Evolutionary conservation across 2,113 vertebrate species (phyloP).

Genomic region (Thalassoma bifasciatum): DNA sequence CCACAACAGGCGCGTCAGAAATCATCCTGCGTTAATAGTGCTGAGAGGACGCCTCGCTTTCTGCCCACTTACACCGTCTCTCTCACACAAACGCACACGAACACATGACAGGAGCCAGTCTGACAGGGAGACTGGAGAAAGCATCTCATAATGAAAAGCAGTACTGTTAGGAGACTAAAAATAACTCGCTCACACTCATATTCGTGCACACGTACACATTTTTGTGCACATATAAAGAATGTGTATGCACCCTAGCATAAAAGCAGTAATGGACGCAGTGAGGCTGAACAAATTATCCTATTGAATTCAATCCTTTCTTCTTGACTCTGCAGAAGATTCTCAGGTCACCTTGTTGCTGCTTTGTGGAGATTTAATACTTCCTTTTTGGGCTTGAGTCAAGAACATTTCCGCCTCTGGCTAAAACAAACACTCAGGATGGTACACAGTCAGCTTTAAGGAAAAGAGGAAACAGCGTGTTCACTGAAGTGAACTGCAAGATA

Average conservation of each 20-base stretch:
- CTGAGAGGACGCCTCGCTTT: conserved; percentile 17
- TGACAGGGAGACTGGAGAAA: conserved; percentile 22
- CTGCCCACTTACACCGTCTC: conserved; percentile 5
- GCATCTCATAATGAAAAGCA: conserved; percentile 39
- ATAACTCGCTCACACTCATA: conserved; percentile 37
- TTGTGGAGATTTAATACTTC: conserved; percentile 73
- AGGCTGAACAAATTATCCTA: conserved; percentile 67
- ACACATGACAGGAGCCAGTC: conserved; percentile 21
- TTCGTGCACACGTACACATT: conserved; percentile 1
- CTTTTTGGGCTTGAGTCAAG: conserved; percentile 66
- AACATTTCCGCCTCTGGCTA: conserved; percentile 65
- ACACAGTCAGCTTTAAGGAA: conserved; percentile 39
- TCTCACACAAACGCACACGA: neutral
- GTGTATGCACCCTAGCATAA: conserved; percentile 31
- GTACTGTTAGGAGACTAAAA: conserved; percentile 49
- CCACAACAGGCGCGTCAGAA: conserved; percentile 46
- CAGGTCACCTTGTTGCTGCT: conserved; percentile 53
- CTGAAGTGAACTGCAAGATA: conserved; percentile 46
- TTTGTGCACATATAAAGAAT: conserved; percentile 32
- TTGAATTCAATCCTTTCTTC: conserved; percentile 53
- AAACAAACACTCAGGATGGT: conserved; percentile 45
- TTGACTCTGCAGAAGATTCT: conserved; percentile 32
- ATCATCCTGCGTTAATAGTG: conserved; percentile 38
- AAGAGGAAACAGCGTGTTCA: conserved; percentile 29
- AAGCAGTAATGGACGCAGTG: conserved; percentile 56